Conservation (phyloP, 2,888 invertebrate genomes). For the Nycteola revayana region DNA sequence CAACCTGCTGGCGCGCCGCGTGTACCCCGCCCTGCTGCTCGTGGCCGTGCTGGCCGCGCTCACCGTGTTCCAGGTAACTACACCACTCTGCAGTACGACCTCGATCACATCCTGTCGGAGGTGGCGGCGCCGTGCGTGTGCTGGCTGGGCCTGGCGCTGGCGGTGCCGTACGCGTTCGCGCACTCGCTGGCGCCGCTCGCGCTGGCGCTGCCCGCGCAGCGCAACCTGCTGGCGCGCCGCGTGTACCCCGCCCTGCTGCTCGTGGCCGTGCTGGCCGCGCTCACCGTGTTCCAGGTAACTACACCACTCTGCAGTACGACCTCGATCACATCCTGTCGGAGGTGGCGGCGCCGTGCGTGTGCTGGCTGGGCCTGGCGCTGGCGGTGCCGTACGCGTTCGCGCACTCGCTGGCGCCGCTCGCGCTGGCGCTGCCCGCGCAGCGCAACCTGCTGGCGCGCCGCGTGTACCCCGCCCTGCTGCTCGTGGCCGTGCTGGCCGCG, state of each 20-base stretch:
- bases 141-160: slow-evolving; percentile 93
- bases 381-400: slow-evolving; percentile 95
- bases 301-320: no score
- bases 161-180: slow-evolving; percentile 96
- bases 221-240: slow-evolving; percentile 90
- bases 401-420: slow-evolving; percentile 87
- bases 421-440: slow-evolving; percentile 70
- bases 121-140: slow-evolving; percentile 95
- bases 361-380: slow-evolving; percentile 92
- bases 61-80: slow-evolving; percentile 81
- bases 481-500: slow-evolving; percentile 49
- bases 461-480: slow-evolving; percentile 93
- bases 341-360: slow-evolving; percentile 88
- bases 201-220: slow-evolving; percentile 83
- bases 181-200: slow-evolving; percentile 88
- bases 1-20: slow-evolving; percentile 69
- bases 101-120: no score
- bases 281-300: slow-evolving; percentile 73
- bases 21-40: slow-evolving; percentile 84
- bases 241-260: slow-evolving; percentile 95
- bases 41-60: slow-evolving; percentile 91
- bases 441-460: slow-evolving; percentile 87
- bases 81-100: no score
- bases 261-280: slow-evolving; percentile 77
- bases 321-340: no score